phyloP scores from a whole-genome alignment of 2,113 vertebrate species.

The Salvator merianae region DNA sequence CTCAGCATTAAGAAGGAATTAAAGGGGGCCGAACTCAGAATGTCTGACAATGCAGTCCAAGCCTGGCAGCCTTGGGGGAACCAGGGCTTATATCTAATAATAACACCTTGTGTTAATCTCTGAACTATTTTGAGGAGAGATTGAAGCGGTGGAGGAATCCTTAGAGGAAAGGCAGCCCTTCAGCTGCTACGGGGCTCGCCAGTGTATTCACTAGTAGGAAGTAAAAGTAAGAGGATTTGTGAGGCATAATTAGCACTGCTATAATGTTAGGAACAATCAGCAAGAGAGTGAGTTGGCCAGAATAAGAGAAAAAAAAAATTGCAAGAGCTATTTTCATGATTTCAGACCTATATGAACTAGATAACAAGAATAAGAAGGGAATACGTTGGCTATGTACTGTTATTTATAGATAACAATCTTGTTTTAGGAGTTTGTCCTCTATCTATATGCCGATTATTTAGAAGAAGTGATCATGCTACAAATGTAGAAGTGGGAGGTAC shows the following conservation, averaged over 20 bases:
- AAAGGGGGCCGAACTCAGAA: neutral
- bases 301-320: constrained; percentile 9
- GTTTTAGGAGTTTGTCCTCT: no score
- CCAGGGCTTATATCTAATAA: constrained; percentile 37
- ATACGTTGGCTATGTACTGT: no score
- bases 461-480: no score
- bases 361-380: neutral
- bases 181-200: rapidly evolving
- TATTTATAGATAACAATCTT: no score
- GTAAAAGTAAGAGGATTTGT: constrained; percentile 2
- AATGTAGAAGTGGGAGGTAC: no score
- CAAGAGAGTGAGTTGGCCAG: neutral
- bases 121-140: rapidly evolving
- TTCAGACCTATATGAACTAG: constrained; percentile 2
- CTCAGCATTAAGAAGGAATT: constrained; percentile 15
- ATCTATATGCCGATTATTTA: no score
- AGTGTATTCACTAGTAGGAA: rapidly evolving
- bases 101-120: constrained; percentile 24
- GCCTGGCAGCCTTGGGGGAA: neutral
- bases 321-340: constrained; percentile 16
- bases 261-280: constrained; percentile 14
- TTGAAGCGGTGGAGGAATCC: constrained; percentile 34
- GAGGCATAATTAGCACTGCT: constrained; percentile 31
- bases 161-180: neutral
- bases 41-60: neutral